Percentiles rank a stretch among this genome's conserved stretches.
Evolutionary conservation across 2,797 vertebrate genomes (phyloP).

Genomic region (Poeciliopsis presidionis): DNA sequence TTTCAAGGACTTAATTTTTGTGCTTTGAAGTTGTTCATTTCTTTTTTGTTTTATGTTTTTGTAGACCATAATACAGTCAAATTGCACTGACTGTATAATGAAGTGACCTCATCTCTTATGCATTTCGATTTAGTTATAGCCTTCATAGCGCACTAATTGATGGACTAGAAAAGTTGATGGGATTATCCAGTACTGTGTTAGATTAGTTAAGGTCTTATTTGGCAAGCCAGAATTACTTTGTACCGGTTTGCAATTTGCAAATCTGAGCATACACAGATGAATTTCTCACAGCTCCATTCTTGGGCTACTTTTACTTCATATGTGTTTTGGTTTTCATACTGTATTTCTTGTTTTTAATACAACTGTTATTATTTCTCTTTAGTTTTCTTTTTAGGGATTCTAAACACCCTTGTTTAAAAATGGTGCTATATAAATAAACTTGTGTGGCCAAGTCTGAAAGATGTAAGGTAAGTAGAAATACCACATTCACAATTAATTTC

Average conservation of each 20-base stretch:
- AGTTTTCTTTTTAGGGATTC: not conserved
- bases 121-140: not conserved
- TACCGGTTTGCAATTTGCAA: not conserved
- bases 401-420: not conserved
- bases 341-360: not conserved
- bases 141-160: not conserved
- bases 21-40: not conserved
- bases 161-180: no score
- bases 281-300: not conserved
- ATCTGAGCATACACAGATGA: not conserved
- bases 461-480: conserved; percentile 44
- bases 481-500: conserved; percentile 56
- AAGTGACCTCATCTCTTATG: not conserved
- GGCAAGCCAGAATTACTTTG: no score
- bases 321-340: not conserved
- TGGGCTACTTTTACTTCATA: not conserved
- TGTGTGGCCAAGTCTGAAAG: conserved; percentile 5
- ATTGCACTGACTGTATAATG: not conserved
- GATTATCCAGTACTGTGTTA: no score
- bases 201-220: no score
- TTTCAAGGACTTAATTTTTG: not conserved
- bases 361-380: not conserved
- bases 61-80: not conserved
- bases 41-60: not conserved
- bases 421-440: not conserved